Percentiles rank a stretch among this genome's conserved stretches.
These are phyloP conservation scores for Sesia apiformis DNA, from an alignment of 2,888 invertebrate genomes.

Conservation along the genomic window DNA sequence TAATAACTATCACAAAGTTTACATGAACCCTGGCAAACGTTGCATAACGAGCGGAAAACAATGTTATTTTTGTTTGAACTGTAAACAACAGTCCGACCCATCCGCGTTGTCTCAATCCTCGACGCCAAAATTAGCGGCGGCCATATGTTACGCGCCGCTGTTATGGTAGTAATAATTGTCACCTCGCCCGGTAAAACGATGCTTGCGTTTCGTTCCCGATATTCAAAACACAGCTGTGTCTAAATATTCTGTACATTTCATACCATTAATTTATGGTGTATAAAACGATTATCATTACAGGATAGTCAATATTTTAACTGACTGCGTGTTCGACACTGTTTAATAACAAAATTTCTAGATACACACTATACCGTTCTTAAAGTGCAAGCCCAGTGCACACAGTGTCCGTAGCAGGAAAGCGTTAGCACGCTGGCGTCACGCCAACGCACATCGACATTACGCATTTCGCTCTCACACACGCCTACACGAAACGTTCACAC, in stretches of 20 bases:
- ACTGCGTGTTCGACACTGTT: no score
- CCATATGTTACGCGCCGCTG: conserved; percentile 34
- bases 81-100: conserved; percentile 26
- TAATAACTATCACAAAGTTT: no score
- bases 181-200: conserved; percentile 19
- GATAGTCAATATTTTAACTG: no score
- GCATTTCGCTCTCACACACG: conserved; percentile 11
- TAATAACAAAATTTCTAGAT: no score
- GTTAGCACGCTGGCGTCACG: conserved; percentile 25
- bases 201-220: conserved; percentile 2
- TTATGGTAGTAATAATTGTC: conserved; percentile 59
- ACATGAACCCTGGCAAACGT: conserved; percentile 12
- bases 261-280: no score
- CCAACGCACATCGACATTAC: conserved; percentile 17
- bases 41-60: conserved; percentile 32
- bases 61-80: conserved; percentile 36
- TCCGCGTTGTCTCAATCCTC: conserved; percentile 32
- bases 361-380: no score
- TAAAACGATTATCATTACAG: no score
- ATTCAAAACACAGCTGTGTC: no score
- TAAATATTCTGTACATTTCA: no score
- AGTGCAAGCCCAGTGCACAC: background rate
- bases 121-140: conserved; percentile 38
- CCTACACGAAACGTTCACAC: conserved; percentile 9
- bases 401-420: conserved; percentile 6